phyloP scores from a whole-genome alignment of 1,140 invertebrate genomes.

The Drosophila oshimai region DNA sequence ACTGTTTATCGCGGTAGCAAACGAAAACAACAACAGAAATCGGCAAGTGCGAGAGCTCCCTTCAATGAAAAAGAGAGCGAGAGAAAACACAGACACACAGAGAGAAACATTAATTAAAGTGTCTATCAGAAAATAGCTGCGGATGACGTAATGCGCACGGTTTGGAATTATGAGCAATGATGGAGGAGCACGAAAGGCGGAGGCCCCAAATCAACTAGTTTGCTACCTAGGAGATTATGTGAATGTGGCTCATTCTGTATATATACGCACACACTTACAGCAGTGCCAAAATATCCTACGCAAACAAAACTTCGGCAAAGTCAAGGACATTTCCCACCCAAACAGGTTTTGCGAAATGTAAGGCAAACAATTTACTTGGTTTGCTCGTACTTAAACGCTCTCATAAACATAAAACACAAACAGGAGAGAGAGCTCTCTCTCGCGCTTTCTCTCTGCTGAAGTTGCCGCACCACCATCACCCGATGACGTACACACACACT shows the following conservation, averaged over 20 bases:
- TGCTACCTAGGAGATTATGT: no score
- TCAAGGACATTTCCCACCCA: constrained; percentile 64
- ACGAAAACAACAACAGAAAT: constrained; percentile 59
- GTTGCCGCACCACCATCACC: constrained; percentile 66
- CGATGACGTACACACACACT: constrained; percentile 68
- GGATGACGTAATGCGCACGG: constrained; percentile 73
- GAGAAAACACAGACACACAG: constrained; percentile 21
- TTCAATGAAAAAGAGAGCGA: constrained; percentile 17
- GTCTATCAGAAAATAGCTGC: constrained; percentile 79
- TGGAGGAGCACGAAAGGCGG: constrained; percentile 9
- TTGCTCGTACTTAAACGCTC: neutral
- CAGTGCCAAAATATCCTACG: neutral
- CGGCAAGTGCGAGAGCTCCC: constrained; percentile 26
- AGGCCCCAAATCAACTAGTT: constrained; percentile 1
- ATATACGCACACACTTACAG: neutral
- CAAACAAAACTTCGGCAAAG: constrained; percentile 26
- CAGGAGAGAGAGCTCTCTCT: constrained; percentile 22
- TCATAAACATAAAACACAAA: constrained; percentile 29
- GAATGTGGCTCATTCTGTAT: neutral
- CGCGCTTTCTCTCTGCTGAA: constrained; percentile 62
- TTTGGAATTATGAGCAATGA: constrained; percentile 69
- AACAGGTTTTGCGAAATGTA: constrained; percentile 34
- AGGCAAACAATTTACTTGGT: constrained; percentile 19
- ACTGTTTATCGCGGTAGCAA: constrained; percentile 67
- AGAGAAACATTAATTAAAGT: constrained; percentile 72